These are phyloP conservation scores for Synergus japonicus DNA, from an alignment of 2,888 invertebrate genomes.

Conservation along the genomic window DNA sequence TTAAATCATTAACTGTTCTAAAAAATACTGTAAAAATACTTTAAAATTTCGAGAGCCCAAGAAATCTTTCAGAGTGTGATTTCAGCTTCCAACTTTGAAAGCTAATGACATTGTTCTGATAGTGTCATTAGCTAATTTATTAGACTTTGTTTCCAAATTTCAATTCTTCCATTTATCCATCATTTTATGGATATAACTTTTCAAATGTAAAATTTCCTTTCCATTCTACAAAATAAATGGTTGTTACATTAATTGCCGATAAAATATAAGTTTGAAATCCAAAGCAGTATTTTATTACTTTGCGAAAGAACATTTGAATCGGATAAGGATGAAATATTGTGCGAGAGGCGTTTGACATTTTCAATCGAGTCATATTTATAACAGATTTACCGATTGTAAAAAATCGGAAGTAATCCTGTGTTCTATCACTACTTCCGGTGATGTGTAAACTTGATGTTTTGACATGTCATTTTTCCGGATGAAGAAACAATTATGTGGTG, in stretches of 20 bases:
- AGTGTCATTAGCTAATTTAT: no score
- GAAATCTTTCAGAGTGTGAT: not conserved
- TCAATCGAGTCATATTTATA: not conserved
- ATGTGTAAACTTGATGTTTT: conserved; percentile 6
- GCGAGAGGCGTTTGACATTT: not conserved
- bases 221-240: not conserved
- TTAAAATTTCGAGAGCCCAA: not conserved
- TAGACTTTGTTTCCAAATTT: not conserved
- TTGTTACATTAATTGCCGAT: not conserved
- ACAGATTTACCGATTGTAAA: not conserved
- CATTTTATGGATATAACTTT: not conserved
- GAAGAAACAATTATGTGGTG: conserved; percentile 22
- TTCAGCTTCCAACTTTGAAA: not conserved
- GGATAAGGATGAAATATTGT: conserved; percentile 10
- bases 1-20: no score
- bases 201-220: no score
- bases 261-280: not conserved
- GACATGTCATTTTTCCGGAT: not conserved
- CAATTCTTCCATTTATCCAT: not conserved
- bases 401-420: conserved; percentile 20
- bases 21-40: no score
- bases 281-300: not conserved
- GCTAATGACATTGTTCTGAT: no score
- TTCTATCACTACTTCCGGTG: conserved; percentile 31
- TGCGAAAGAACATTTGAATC: not conserved